phyloP scores from a whole-genome alignment of 2,113 vertebrate genomes.

The Paradoxurus hermaphroditus region DNA sequence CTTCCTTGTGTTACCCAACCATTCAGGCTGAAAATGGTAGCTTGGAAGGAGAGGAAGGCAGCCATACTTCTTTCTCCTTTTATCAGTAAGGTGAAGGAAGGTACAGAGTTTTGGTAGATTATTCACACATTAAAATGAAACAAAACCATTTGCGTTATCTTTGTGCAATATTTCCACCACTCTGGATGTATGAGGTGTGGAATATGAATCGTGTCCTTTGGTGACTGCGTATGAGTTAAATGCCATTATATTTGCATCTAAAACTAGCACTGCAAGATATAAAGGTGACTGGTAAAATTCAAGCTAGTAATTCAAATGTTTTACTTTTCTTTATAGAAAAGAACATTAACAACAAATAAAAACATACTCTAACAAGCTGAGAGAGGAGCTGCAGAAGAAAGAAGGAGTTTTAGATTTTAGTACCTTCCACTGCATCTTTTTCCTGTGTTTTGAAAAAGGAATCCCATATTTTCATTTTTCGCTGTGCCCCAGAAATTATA shows the following conservation, averaged over 20 bases:
- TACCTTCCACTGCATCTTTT: neutral
- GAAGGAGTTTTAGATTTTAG: neutral
- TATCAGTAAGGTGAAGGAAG: neutral
- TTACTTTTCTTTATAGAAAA: neutral
- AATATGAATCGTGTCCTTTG: neutral
- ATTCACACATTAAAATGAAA: neutral
- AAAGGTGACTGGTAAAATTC: neutral
- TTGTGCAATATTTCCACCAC: neutral
- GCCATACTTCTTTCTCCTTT: neutral
- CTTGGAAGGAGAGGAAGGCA: neutral
- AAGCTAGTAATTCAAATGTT: neutral
- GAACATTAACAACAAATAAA: neutral
- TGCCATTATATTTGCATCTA: neutral
- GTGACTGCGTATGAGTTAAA: neutral
- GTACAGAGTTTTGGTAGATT: neutral
- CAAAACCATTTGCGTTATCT: neutral
- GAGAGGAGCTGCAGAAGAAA: neutral
- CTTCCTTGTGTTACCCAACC: neutral
- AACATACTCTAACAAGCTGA: neutral
- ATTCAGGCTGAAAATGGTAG: neutral
- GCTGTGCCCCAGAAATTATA: neutral
- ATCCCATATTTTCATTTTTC: neutral
- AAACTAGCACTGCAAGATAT: neutral
- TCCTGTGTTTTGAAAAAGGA: neutral
- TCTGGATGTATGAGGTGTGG: neutral